These are phyloP conservation scores for Chloroceryle amazona DNA, from an alignment of 2,797 vertebrate species.

Conservation along the genomic window DNA sequence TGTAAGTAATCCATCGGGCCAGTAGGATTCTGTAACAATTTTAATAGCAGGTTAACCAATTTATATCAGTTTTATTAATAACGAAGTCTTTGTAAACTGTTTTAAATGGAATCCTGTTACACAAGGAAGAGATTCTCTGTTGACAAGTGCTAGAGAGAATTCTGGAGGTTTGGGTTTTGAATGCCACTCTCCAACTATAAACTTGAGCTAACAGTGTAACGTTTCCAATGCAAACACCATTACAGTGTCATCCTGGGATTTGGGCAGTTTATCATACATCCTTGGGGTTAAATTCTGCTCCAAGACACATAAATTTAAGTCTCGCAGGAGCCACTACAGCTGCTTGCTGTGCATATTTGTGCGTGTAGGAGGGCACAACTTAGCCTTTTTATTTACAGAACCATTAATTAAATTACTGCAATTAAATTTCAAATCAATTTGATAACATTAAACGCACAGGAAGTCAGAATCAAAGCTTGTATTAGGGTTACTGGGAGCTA, in stretches of 20 bases:
- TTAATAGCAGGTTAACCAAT: background rate
- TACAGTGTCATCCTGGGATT: background rate
- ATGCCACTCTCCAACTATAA: background rate
- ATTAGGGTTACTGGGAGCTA: slow-evolving; percentile 18
- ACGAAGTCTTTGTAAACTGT: background rate
- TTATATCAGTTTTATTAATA: background rate
- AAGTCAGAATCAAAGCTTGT: background rate
- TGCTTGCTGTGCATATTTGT: background rate
- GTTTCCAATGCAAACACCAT: slow-evolving; percentile 27
- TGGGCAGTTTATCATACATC: background rate
- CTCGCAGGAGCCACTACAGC: background rate
- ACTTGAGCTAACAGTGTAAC: background rate
- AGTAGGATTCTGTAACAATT: background rate
- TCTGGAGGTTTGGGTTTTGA: background rate
- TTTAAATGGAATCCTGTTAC: background rate
- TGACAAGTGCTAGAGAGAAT: background rate
- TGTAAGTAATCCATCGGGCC: background rate
- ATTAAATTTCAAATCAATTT: slow-evolving; percentile 51
- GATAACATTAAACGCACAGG: slow-evolving; percentile 20
- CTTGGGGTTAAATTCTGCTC: slow-evolving; percentile 22
- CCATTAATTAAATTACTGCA: slow-evolving; percentile 66
- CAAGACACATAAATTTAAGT: background rate
- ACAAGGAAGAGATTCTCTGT: background rate
- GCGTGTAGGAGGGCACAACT: background rate
- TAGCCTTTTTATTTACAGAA: slow-evolving; percentile 52